Evolutionary conservation across 1,140 invertebrate genomes (phyloP).

Genomic region (Ips typographus): DNA sequence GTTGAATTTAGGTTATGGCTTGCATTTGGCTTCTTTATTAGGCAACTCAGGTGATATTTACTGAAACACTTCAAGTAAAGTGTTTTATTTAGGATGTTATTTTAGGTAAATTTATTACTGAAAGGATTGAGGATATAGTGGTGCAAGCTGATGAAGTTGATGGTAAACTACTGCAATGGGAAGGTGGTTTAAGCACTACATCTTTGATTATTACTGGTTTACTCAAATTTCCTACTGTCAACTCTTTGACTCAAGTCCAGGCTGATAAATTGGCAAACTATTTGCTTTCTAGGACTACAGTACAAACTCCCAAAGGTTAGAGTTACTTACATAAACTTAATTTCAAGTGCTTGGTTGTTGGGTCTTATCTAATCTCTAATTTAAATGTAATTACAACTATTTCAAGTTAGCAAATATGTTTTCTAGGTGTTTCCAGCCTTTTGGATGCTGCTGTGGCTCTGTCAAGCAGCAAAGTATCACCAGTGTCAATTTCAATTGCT

Average conservation of each 20-base stretch:
- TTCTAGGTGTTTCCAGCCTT: conserved; percentile 66
- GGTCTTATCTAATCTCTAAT: neutral
- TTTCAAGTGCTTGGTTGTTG: neutral
- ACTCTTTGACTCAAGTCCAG: conserved; percentile 74
- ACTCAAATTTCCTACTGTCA: conserved; percentile 73
- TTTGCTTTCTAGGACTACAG: conserved; percentile 84
- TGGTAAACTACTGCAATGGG: conserved; percentile 85
- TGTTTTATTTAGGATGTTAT: conserved; percentile 1
- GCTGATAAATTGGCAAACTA: conserved; percentile 90
- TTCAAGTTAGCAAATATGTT: neutral
- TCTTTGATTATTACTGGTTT: conserved; percentile 73
- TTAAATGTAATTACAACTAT: neutral
- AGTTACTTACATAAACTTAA: neutral
- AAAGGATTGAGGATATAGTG: conserved; percentile 86
- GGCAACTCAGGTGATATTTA: conserved; percentile 56
- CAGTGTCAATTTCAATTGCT: conserved; percentile 70
- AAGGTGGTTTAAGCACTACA: conserved; percentile 72
- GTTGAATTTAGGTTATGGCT: conserved; percentile 78
- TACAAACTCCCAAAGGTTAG: conserved; percentile 74
- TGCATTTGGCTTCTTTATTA: conserved; percentile 73
- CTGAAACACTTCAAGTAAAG: neutral
- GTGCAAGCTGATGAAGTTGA: conserved; percentile 95
- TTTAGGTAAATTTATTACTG: conserved; percentile 65
- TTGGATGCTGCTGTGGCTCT: conserved; percentile 71
- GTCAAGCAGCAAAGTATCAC: conserved; percentile 44